Evolutionary conservation across 2,797 vertebrate species (phyloP).

Genomic region (Cuculus canorus): DNA sequence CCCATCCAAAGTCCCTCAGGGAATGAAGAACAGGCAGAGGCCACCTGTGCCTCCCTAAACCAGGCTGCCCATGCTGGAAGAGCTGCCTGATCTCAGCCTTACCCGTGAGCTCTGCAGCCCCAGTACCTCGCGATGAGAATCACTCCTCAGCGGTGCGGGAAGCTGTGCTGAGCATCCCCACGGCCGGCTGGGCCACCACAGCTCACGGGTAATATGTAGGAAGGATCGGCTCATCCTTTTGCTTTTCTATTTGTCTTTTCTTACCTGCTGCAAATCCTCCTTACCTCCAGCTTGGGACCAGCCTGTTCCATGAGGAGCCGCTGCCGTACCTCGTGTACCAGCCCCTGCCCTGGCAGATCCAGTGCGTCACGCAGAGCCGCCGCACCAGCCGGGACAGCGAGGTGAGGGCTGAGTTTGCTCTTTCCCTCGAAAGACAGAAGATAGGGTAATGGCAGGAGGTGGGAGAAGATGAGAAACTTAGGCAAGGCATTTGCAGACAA

Average conservation of each 20-base stretch:
- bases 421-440: not conserved
- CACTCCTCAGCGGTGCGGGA: no score
- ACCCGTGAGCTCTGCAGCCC: no score
- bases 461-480: not conserved
- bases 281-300: conserved; percentile 8
- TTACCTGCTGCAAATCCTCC: not conserved
- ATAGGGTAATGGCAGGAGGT: not conserved
- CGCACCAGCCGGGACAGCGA: conserved; percentile 83
- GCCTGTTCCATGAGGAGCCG: conserved; percentile 73
- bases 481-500: not conserved
- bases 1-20: no score
- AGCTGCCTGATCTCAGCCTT: no score
- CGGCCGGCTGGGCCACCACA: no score
- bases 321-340: conserved; percentile 85
- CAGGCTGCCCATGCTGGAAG: no score
- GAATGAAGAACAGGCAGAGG: no score
- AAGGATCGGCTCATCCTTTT: not conserved
- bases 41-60: no score
- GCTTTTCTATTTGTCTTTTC: not conserved
- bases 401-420: conserved; percentile 59
- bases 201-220: no score
- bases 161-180: no score
- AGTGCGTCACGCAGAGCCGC: conserved; percentile 84
- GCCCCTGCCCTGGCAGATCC: conserved; percentile 88
- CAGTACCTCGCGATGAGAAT: no score